Evolutionary conservation across 2,888 invertebrate species (phyloP), one percentile per base, ranked within the genome.

Genomic region (Sphecodes monilicornis): DNA sequence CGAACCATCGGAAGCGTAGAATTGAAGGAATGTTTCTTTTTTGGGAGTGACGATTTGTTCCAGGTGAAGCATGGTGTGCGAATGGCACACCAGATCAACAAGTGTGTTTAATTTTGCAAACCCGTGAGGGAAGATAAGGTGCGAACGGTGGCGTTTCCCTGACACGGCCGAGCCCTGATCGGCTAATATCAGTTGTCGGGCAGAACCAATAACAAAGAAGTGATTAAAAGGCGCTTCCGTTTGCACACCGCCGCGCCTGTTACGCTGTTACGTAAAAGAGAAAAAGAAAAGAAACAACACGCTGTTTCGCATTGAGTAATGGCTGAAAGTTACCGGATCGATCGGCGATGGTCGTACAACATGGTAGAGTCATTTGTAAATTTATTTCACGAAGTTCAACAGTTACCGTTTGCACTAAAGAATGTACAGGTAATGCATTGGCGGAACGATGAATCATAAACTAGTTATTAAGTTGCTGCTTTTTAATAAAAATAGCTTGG

Each of bases 161-260:
- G 85, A 76, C 68, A 84, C 74, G 76, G 84, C 91, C 91, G 78
- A 88, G 88, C 91, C 90, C 81, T 10, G 83, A 80, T 82, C 76
- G 6, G 84, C 86, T 84, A 90, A 91, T 89, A 90, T 91, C 91
- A 88, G 88, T 83, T 69, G 77, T 76, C 71, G 75, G 68, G 50
- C 77, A 32, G 77, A 69, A 75, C 84, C 82, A 76, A 76, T 87
- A 88, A 88, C 87, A 89, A 88, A 84, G 88, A 86, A 87, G 88
- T 87, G 88, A 90, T 91, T 89, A 87, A 88, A 85, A 90, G 78
- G 32, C 82, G 81, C 85, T 86, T 86, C 85, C 86, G 85, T 78
- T 80, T 82, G 80, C 41, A 39, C 46, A 32, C 54, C 41, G 76
- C 79, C 84, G 78, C 84, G 74, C 84, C 85, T 78, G 32, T 46